phyloP scores from a whole-genome alignment of 2,113 vertebrate genomes.

The Notarius lentiginosus region DNA sequence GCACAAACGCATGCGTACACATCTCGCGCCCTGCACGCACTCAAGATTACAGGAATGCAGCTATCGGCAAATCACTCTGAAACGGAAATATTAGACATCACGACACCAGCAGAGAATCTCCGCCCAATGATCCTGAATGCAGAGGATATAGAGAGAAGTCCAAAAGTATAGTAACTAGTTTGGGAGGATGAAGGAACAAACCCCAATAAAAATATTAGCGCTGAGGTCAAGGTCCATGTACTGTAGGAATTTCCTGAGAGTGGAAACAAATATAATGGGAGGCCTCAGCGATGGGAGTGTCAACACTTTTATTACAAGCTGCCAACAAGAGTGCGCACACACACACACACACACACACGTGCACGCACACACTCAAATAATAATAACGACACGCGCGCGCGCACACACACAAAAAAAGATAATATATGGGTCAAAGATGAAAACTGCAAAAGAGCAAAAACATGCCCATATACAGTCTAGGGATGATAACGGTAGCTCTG shows the following conservation, averaged over 20 bases:
- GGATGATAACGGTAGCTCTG: background rate
- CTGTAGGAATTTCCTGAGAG: constrained; percentile 36
- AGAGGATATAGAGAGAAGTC: background rate
- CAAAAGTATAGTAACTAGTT: constrained; percentile 29
- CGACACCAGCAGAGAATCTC: background rate
- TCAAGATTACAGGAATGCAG: background rate
- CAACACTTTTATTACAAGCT: constrained; percentile 22
- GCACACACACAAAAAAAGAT: background rate
- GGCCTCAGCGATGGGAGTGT: constrained; percentile 1
- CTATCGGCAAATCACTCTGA: constrained; percentile 14
- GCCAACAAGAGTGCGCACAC: background rate
- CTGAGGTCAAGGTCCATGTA: constrained; percentile 36
- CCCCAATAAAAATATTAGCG: constrained; percentile 29
- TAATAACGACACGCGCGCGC: background rate
- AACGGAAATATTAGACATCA: constrained; percentile 2
- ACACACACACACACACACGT: background rate
- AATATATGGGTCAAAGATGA: background rate
- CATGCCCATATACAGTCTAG: background rate
- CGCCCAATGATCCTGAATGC: background rate
- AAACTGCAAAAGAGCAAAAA: background rate
- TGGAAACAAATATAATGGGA: constrained; percentile 23
- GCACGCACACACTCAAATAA: background rate
- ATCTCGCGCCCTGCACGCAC: constrained; percentile 4
- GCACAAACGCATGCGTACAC: constrained; percentile 41
- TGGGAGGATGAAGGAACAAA: constrained; percentile 18